Percentiles rank a stretch among this genome's conserved stretches.
Evolutionary conservation across 2,888 invertebrate genomes (phyloP).

Genomic region (Lycocerus yunnanus): DNA sequence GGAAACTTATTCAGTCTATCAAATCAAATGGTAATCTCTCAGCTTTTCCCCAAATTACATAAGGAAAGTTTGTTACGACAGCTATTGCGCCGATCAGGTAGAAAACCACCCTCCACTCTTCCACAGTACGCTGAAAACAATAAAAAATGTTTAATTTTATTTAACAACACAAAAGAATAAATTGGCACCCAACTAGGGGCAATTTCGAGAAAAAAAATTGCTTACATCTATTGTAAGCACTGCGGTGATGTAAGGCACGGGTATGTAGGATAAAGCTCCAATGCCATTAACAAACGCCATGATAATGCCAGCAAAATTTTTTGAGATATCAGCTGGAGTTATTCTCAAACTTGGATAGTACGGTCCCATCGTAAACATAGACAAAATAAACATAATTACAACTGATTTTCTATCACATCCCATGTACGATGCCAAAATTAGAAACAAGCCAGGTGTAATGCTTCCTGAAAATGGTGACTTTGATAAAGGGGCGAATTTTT

Average conservation of each 20-base stretch:
- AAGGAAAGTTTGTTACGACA: neutral
- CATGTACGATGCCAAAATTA: conserved; percentile 66
- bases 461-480: conserved; percentile 59
- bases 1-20: neutral
- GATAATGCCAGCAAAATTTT: conserved; percentile 67
- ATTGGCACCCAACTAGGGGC: too few species aligned
- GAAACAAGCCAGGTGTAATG: conserved; percentile 64
- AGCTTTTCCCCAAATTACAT: neutral
- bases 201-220: conserved; percentile 35
- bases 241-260: conserved; percentile 64
- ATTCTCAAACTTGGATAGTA: conserved; percentile 71
- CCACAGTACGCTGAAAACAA: conserved; percentile 61
- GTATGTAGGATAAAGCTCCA: conserved; percentile 64
- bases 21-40: neutral
- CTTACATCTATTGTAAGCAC: conserved; percentile 64
- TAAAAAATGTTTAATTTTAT: too few species aligned
- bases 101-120: conserved; percentile 78
- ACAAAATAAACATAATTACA: conserved; percentile 61
- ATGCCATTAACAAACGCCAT: conserved; percentile 68
- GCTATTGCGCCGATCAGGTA: conserved; percentile 64
- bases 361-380: conserved; percentile 70
- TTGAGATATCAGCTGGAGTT: conserved; percentile 67
- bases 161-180: too few species aligned
- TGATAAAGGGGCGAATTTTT: neutral
- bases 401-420: conserved; percentile 61